These are phyloP conservation scores for Hirtodrosophila histrioides DNA, from an alignment of 2,888 invertebrate species.

Conservation along the genomic window DNA sequence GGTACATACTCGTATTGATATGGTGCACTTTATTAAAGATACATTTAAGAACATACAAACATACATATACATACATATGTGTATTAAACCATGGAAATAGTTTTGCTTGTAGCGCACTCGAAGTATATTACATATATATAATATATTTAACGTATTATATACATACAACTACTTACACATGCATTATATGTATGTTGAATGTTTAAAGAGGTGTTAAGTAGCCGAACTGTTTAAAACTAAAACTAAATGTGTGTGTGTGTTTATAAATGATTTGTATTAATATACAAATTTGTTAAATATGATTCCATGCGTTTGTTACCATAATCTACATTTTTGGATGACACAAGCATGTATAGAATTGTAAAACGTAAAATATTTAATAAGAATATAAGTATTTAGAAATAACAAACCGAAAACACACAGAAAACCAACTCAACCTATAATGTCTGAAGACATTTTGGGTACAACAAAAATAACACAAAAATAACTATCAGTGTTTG, in stretches of 20 bases:
- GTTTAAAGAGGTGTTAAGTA: slow-evolving; percentile 26
- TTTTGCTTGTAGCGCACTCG: slow-evolving; percentile 20
- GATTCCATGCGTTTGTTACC: slow-evolving; percentile 54
- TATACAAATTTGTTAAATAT: slow-evolving; percentile 29
- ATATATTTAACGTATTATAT: slow-evolving; percentile 22
- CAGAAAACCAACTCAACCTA: slow-evolving; percentile 24
- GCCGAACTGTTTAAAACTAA: slow-evolving; percentile 11
- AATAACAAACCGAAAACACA: slow-evolving; percentile 5
- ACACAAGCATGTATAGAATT: slow-evolving; percentile 20
- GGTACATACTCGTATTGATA: not conserved
- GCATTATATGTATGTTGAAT: slow-evolving; percentile 39
- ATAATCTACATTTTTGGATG: slow-evolving; percentile 49
- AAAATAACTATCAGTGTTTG: slow-evolving; percentile 12
- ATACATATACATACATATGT: not conserved
- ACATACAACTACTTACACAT: slow-evolving; percentile 13
- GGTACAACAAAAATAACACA: slow-evolving; percentile 7
- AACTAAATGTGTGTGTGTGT: slow-evolving; percentile 31
- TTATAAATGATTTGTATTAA: slow-evolving; percentile 22
- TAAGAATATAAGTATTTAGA: slow-evolving; percentile 22
- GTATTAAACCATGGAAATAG: slow-evolving; percentile 15
- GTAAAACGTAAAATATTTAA: slow-evolving; percentile 25
- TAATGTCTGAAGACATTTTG: slow-evolving; percentile 4
- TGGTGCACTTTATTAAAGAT: slow-evolving; percentile 6
- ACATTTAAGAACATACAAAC: not conserved
- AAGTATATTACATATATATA: slow-evolving; percentile 14